Evolutionary conservation across 2,888 invertebrate species (phyloP).

Genomic region (Charanyca ferruginea): DNA sequence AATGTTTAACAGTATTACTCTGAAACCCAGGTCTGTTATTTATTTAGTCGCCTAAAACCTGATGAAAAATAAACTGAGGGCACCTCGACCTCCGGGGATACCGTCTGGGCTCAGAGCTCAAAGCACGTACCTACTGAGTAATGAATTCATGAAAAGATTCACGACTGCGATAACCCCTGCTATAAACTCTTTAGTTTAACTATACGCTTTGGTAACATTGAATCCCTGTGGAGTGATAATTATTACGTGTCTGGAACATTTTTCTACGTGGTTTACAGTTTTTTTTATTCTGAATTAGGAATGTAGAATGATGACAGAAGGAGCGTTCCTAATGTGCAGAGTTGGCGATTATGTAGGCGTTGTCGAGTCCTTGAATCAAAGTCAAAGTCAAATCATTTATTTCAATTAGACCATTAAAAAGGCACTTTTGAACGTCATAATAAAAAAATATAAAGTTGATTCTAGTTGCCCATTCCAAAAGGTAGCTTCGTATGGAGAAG

Average conservation of each 20-base stretch:
- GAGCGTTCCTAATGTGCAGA: constrained; percentile 3
- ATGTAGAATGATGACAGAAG: constrained; percentile 17
- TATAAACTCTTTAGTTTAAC: constrained; percentile 37
- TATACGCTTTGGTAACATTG: constrained; percentile 7
- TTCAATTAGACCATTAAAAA: too few relatives aligned
- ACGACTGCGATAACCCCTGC: constrained; percentile 26
- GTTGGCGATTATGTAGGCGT: not conserved
- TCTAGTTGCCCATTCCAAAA: too few relatives aligned
- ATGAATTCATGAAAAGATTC: constrained; percentile 58
- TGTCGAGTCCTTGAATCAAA: not conserved
- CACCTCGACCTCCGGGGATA: constrained; percentile 31
- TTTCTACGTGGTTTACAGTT: constrained; percentile 4
- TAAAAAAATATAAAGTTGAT: too few relatives aligned
- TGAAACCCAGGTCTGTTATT: constrained; percentile 55
- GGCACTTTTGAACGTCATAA: too few relatives aligned
- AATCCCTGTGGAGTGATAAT: constrained; percentile 15
- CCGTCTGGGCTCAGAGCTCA: constrained; percentile 28
- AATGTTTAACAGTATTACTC: constrained; percentile 65
- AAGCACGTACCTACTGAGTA: constrained; percentile 38
- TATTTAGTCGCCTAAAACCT: constrained; percentile 58
- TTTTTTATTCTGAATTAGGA: constrained; percentile 15
- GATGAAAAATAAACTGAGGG: constrained; percentile 60
- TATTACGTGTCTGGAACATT: constrained; percentile 25
- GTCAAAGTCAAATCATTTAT: too few relatives aligned
- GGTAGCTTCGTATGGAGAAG: too few relatives aligned